These are phyloP conservation scores for Phymatocera aterrima DNA, from an alignment of 2,888 invertebrate genomes.

Conservation along the genomic window DNA sequence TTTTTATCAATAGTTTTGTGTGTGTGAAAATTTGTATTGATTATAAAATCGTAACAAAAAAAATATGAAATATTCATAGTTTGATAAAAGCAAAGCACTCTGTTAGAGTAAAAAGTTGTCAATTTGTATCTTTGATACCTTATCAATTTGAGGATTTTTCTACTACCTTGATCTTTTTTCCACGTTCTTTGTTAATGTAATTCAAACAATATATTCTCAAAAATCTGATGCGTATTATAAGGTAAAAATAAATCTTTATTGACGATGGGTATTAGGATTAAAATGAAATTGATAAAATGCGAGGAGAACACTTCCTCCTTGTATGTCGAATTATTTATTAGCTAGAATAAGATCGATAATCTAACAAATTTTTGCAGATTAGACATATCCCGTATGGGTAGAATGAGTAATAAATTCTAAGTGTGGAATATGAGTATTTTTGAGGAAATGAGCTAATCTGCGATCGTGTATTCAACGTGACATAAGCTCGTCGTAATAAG, in stretches of 20 bases:
- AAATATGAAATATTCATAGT: background rate
- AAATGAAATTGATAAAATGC: too few relatives aligned
- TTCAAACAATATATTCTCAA: background rate
- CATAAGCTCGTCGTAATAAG: constrained; percentile 21
- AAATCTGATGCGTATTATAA: background rate
- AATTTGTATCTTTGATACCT: background rate
- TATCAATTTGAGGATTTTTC: background rate
- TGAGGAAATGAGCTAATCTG: constrained; percentile 21
- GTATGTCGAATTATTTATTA: background rate
- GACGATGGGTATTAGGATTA: too few relatives aligned
- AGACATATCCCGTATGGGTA: background rate
- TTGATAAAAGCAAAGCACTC: background rate
- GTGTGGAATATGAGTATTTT: background rate
- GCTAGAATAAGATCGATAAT: background rate
- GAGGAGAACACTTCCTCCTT: background rate
- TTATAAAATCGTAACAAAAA: background rate
- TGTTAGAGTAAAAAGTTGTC: background rate
- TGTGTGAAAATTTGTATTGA: background rate
- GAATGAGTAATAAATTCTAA: background rate
- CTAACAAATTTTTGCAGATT: background rate
- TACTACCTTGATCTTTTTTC: background rate
- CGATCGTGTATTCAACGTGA: constrained; percentile 25
- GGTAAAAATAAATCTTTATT: background rate
- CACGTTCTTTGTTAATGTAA: background rate
- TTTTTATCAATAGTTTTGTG: background rate